A percentile compares a stretch with the other conserved stretches of the same genome.
phyloP scores from a whole-genome alignment of 2,888 invertebrate genomes.

The Parelbella ahira region DNA sequence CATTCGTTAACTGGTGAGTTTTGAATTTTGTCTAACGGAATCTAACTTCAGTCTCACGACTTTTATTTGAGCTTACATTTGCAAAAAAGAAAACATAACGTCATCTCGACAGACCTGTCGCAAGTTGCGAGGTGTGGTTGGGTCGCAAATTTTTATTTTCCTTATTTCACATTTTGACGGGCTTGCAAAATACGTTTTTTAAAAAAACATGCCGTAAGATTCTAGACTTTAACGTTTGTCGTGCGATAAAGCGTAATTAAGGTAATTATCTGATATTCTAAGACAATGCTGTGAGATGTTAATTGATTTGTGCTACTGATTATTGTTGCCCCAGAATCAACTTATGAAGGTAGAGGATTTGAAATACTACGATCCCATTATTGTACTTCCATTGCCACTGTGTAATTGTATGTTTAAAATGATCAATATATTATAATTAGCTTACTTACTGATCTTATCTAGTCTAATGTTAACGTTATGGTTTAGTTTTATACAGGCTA shows the following conservation, averaged over 20 bases:
- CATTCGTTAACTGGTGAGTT: conserved; percentile 30
- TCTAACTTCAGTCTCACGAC: conserved; percentile 18
- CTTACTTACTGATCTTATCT: too few relatives aligned
- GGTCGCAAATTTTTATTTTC: conserved; percentile 2
- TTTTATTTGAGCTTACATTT: conserved; percentile 15
- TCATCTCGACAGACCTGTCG: conserved; percentile 11
- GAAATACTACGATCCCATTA: conserved; percentile 1
- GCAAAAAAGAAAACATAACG: conserved; percentile 23
- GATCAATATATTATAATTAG: conserved; percentile 18
- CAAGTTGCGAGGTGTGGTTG: conserved; percentile 8
- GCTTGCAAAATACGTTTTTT: too few relatives aligned
- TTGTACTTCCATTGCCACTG: conserved; percentile 29
- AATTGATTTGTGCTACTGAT: conserved; percentile 8
- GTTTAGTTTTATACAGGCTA: too few relatives aligned
- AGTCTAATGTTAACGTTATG: too few relatives aligned
- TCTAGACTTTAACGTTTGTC: too few relatives aligned
- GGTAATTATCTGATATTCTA: conserved; percentile 25
- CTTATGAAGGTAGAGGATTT: background rate
- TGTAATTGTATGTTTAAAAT: conserved; percentile 31
- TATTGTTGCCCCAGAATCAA: background rate
- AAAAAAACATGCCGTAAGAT: too few relatives aligned
- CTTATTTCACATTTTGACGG: background rate
- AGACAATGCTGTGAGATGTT: conserved; percentile 23
- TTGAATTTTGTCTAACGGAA: conserved; percentile 20
- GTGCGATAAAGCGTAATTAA: conserved; percentile 26